phyloP scores from a whole-genome alignment of 2,888 invertebrate genomes.

The Acronicta aceris region DNA sequence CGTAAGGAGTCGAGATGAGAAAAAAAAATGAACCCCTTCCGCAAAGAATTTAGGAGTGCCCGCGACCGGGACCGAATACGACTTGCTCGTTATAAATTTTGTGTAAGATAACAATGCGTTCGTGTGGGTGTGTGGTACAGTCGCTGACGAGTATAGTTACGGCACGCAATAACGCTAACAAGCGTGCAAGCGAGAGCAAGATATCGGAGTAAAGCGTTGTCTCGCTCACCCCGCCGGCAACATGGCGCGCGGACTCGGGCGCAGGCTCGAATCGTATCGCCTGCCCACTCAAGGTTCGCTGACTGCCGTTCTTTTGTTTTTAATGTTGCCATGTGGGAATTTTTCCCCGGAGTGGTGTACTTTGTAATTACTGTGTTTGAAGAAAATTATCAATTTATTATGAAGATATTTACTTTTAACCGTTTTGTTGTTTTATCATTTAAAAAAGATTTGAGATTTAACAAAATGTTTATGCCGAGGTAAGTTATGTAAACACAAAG shows the following conservation, averaged over 20 bases:
- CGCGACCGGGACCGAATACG: slow-evolving; percentile 82
- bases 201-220: slow-evolving; percentile 70
- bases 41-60: slow-evolving; percentile 88
- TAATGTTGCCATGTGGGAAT: slow-evolving; percentile 81
- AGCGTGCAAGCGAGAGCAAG: slow-evolving; percentile 79
- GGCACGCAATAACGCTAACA: slow-evolving; percentile 89
- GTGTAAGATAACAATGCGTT: slow-evolving; percentile 88
- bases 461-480: no score
- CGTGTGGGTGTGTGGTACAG: slow-evolving; percentile 87
- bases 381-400: no score
- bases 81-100: slow-evolving; percentile 88
- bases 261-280: slow-evolving; percentile 91
- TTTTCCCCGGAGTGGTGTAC: slow-evolving; percentile 55
- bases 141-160: slow-evolving; percentile 88
- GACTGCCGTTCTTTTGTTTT: slow-evolving; percentile 90
- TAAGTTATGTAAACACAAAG: no score
- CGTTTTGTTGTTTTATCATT: neutral
- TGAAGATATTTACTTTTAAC: no score
- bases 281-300: slow-evolving; percentile 91
- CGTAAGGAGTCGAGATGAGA: slow-evolving; percentile 67
- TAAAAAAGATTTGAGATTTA: no score
- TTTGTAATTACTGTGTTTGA: slow-evolving; percentile 19
- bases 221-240: slow-evolving; percentile 79
- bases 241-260: slow-evolving; percentile 90
- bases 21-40: slow-evolving; percentile 83